A percentile compares a stretch with the other conserved stretches of the same genome.
phyloP scores from a whole-genome alignment of 2,113 vertebrate genomes.

The Archilochus colubris region DNA sequence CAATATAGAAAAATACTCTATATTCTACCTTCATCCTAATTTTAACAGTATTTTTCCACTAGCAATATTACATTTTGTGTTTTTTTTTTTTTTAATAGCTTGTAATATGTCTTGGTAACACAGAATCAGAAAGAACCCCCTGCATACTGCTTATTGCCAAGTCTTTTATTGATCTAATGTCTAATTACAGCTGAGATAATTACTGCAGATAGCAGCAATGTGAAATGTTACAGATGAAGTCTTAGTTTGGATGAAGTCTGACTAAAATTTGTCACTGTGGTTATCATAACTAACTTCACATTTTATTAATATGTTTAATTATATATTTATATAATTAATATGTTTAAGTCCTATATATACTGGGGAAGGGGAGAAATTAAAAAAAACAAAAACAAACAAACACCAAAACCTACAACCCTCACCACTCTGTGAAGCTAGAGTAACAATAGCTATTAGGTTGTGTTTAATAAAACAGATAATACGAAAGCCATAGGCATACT shows the following conservation, averaged over 20 bases:
- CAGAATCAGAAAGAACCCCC: neutral
- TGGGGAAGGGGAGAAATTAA: too few relatives aligned
- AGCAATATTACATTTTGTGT: neutral
- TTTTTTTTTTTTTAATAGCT: neutral
- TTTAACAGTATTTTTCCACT: neutral
- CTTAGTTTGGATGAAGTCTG: neutral
- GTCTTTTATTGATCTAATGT: neutral
- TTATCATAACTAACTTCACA: neutral
- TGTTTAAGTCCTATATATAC: neutral
- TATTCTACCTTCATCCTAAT: neutral
- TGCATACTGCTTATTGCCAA: neutral
- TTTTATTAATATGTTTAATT: neutral
- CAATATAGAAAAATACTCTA: neutral
- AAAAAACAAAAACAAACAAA: too few relatives aligned
- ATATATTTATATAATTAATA: neutral
- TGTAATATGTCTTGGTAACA: neutral
- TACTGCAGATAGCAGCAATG: neutral
- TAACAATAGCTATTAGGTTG: neutral
- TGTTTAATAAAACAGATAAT: neutral
- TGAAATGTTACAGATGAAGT: neutral
- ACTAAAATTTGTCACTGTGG: neutral
- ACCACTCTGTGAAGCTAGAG: neutral
- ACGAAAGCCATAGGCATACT: neutral
- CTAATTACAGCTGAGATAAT: neutral
- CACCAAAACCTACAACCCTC: neutral